These are phyloP conservation scores for Hoplostethus atlanticus DNA, from an alignment of 2,797 vertebrate genomes.

Conservation along the genomic window DNA sequence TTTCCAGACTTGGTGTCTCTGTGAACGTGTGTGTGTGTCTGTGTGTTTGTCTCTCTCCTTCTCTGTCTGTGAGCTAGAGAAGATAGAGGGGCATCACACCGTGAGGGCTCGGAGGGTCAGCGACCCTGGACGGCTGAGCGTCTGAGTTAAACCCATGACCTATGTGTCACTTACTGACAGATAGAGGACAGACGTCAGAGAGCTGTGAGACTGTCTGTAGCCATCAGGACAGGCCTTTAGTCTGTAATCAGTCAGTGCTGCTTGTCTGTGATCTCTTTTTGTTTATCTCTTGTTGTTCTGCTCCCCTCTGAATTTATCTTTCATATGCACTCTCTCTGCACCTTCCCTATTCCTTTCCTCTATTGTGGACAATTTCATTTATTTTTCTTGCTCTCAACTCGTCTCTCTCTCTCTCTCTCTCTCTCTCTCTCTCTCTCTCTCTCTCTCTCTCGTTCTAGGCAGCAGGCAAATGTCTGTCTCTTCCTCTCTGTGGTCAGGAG, in stretches of 20 bases:
- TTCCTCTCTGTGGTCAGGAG: background rate
- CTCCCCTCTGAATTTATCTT: slow-evolving; percentile 3
- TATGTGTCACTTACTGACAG: slow-evolving; percentile 20
- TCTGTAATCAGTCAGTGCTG: background rate
- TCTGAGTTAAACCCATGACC: slow-evolving; percentile 61
- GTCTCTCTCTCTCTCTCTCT: background rate
- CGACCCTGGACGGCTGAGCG: slow-evolving; percentile 66
- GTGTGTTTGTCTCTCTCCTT: no score
- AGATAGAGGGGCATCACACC: slow-evolving; percentile 42
- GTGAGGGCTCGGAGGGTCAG: slow-evolving; percentile 42
- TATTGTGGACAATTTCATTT: background rate
- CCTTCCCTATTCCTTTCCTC: background rate
- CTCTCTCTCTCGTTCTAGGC: background rate
- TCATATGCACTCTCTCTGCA: slow-evolving; percentile 6
- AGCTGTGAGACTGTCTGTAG: background rate
- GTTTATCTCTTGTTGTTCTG: slow-evolving; percentile 7
- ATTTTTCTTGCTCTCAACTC: background rate
- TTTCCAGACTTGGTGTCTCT: slow-evolving; percentile 8
- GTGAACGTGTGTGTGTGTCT: background rate
- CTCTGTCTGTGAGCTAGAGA: no score
- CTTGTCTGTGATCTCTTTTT: slow-evolving; percentile 9
- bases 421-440: background rate
- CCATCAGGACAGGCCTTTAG: background rate
- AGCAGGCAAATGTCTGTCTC: background rate
- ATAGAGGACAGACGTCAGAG: slow-evolving; percentile 30